Conservation (phyloP, 2,888 invertebrate genomes). For the Chaitophorus viminalis region DNA sequence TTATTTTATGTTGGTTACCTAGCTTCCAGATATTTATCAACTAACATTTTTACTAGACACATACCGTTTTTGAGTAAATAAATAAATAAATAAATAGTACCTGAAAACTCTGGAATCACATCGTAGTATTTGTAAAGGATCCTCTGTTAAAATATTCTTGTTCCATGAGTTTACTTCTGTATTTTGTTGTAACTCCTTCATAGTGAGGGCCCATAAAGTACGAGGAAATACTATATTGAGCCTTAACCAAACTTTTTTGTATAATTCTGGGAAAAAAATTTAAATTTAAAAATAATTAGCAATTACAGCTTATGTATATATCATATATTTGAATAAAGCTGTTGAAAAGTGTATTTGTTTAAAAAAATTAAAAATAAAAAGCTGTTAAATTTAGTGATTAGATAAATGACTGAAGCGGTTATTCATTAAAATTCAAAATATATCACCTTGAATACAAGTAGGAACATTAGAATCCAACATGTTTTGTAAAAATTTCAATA, state of each 20-base stretch:
- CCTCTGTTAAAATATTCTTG: conserved; percentile 75
- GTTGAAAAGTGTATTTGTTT: too few relatives aligned
- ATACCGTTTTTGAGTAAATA: too few relatives aligned
- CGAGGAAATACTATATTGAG: conserved; percentile 90
- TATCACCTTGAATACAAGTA: conserved; percentile 78
- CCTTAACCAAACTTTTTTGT: conserved; percentile 89
- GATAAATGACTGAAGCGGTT: too few relatives aligned
- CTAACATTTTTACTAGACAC: too few relatives aligned
- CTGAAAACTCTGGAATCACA: conserved; percentile 86
- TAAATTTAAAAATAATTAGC: too few relatives aligned
- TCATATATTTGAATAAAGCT: too few relatives aligned
- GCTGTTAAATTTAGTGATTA: too few relatives aligned
- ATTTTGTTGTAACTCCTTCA: conserved; percentile 80
- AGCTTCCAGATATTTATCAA: too few relatives aligned
- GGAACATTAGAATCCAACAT: conserved; percentile 84
- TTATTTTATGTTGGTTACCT: too few relatives aligned
- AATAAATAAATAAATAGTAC: too few relatives aligned
- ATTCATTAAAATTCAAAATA: background rate
- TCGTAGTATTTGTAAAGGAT: conserved; percentile 86
- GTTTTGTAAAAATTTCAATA: conserved; percentile 81
- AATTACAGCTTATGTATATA: background rate
- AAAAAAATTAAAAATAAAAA: too few relatives aligned
- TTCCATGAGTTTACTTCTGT: conserved; percentile 73
- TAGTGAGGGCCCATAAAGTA: conserved; percentile 90
- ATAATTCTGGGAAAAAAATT: conserved; percentile 74